Base-by-base conservation (phyloP, 2,888 invertebrate genomes). In the Neoitamus cyanurus region DNA sequence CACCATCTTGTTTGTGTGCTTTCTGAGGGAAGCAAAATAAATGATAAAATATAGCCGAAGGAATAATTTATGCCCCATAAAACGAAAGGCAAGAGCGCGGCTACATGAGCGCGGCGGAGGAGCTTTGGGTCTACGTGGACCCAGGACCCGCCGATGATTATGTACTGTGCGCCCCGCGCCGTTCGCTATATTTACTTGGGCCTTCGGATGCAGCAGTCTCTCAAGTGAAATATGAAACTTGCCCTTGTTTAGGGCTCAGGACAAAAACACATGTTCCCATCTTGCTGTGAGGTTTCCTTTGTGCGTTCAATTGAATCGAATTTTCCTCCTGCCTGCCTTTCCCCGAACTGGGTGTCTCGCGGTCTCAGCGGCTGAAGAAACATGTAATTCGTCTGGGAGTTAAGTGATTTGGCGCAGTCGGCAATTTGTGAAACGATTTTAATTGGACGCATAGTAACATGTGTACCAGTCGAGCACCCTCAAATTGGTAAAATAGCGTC, bases 31-130 rank as follows among this genome's bases (percentile, higher is more conserved):
- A 84, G 70, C 48, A 84, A 70, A 84, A 84, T 72, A 84, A 84
- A 84, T 82, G 84, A 84, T 84, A 82, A 84, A 84, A 82, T 84
- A 84, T 84, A 84, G 48, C 84, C 46, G 73, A 84, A 69, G 84
- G 84, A 84, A 82, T 84, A 84, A 84, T 84, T 84, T 84, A 84
- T 84, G 84, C 68, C 72, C 80, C 84, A 82, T 84, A 84, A 84
- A 84, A 78, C 34, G 80, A 48, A 72, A 36, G 84, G 68, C 46
- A 72, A 69, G 30, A 78, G n/a, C n/a, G 70, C 69, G 36, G 28
- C 72, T 72, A 72, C 72, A 72, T 6, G 75, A n/a, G 31, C n/a
- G 13, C 20, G 48, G n/a, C 72, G 34, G 31, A 15, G 31, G 46
- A 77, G 37, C 42, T 25, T 25, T 28, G 46, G 25, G 9, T 77